Evolutionary conservation across 2,113 vertebrate genomes (phyloP), one percentile per base, ranked within the genome.

Genomic region (Coptodon rendalli): DNA sequence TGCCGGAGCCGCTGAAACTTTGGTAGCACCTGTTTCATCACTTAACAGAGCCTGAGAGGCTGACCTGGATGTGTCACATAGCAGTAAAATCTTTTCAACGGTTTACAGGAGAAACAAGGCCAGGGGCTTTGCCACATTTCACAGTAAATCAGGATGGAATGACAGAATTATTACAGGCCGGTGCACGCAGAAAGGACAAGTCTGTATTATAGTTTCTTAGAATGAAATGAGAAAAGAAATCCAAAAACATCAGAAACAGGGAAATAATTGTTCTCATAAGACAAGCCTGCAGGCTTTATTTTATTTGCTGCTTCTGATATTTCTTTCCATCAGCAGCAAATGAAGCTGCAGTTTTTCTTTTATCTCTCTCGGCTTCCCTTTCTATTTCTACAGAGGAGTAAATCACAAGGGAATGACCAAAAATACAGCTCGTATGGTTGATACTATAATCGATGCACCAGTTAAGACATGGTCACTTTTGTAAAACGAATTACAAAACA

Each of bases 1-100:
- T 45, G n/a, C 61, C 13, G 14, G 17, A 59, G 40, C 40, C 1
- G 17, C 27, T 34, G 59, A 50, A 13, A 81, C 85, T 83, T 48
- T 59, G 13, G 27, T 4, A n/a, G 81, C 76, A 87, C 83, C 88
- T 86, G 84, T 83, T 87, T 53, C n/a, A 10, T 86, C 90, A 4
- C 36, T 66, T 56, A 63, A 19, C 68, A 2, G 78, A 87, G 53
- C 87, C 71, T 76, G 82, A 85, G 17, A 83, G 59, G 40, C 61
- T 86, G 88, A 88, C 91, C 91, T 82, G 84, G 91, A 90, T 86
- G 84, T 86, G 91, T 92, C 91, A 84, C 59, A 53, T 16, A 34
- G 16, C 54, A 68, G 22, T 19, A 11, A 68, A 83, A 56, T 57
- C 80, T 68, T 73, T 17, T 63, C 5, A 80, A 4, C 59, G 2